Percentiles rank a stretch among this genome's conserved stretches.
phyloP scores from a whole-genome alignment of 2,888 invertebrate species.

The Idaea straminata region DNA sequence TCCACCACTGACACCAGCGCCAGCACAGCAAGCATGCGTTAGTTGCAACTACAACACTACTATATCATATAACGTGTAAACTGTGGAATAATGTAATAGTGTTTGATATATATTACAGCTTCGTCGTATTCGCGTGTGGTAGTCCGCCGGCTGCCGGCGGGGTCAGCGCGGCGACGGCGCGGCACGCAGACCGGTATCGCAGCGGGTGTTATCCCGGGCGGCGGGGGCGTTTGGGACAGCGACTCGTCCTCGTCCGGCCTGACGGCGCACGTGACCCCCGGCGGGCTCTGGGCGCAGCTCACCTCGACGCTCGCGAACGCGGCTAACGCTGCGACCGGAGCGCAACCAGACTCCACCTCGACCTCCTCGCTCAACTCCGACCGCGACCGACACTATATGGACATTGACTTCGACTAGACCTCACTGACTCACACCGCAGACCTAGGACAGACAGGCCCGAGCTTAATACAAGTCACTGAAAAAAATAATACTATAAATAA shows the following conservation, averaged over 20 bases:
- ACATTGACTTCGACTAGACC: constrained; percentile 70
- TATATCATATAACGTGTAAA: too few relatives aligned
- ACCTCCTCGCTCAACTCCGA: constrained; percentile 44
- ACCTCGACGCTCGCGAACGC: constrained; percentile 29
- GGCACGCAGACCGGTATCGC: constrained; percentile 23
- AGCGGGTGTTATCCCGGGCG: background rate
- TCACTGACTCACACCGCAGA: background rate
- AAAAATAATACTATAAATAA: background rate
- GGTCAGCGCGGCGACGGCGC: constrained; percentile 23
- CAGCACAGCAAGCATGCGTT: background rate
- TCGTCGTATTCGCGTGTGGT: constrained; percentile 40
- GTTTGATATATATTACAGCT: constrained; percentile 21
- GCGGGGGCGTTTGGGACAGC: constrained; percentile 12
- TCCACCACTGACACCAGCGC: background rate
- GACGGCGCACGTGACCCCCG: constrained; percentile 36
- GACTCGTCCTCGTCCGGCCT: constrained; percentile 15
- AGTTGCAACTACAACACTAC: too few relatives aligned
- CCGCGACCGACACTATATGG: constrained; percentile 61
- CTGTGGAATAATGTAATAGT: too few relatives aligned
- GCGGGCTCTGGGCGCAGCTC: constrained; percentile 43
- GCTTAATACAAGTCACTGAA: background rate
- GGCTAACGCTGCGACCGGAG: constrained; percentile 32
- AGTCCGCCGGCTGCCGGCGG: constrained; percentile 35
- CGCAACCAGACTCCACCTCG: constrained; percentile 33
- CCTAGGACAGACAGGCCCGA: background rate